Evolutionary conservation across 1,140 invertebrate genomes (phyloP), one percentile per base, ranked within the genome.

Genomic region (Macrotrachela quadricornifera): DNA sequence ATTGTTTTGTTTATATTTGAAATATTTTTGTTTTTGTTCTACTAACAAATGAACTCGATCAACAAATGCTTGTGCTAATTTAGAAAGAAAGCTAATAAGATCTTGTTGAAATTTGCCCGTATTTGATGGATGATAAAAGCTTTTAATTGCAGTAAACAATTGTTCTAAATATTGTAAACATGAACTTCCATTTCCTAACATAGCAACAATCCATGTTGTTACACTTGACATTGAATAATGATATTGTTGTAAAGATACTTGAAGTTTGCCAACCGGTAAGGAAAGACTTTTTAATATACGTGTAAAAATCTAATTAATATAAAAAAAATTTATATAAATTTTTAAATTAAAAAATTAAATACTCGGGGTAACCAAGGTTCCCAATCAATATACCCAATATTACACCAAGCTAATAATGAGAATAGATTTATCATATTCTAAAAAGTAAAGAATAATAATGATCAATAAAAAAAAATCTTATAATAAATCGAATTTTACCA

Each of bases 101-200:
- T 13, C 13, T 12, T 18, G 15, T 14, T 51, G 12, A 17, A 36
- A 53, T 13, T 30, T 30, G 2, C 21, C 85, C 54, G 70, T 64
- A 66, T 92, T 92, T 0, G 85, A 85, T 49, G 83, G 83, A 71
- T 92, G 82, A 61, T 81, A 79, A 69, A 85, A 92, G 10, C 82
- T 85, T 64, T 86, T 81, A 2, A 88, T 68, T 0, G 81, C 78
- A 59, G 79, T 80, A 58, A 91, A 78, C 61, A 92, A 78, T 56
- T 80, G 79, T 50, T 78, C 76, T 21, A 91, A 69, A 65, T 87
- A 77, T 42, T 76, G 74, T 61, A 85, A 77, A 10, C 79, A 75
- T 30, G 21, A 4, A 21, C 71, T 73, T 37, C 66, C 62, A 55
- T 75, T 71, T 16, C 56, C 59, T 41, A 74, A 69, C 56, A 74